phyloP scores from a whole-genome alignment of 2,797 vertebrate species.

The Apogon talboti region DNA sequence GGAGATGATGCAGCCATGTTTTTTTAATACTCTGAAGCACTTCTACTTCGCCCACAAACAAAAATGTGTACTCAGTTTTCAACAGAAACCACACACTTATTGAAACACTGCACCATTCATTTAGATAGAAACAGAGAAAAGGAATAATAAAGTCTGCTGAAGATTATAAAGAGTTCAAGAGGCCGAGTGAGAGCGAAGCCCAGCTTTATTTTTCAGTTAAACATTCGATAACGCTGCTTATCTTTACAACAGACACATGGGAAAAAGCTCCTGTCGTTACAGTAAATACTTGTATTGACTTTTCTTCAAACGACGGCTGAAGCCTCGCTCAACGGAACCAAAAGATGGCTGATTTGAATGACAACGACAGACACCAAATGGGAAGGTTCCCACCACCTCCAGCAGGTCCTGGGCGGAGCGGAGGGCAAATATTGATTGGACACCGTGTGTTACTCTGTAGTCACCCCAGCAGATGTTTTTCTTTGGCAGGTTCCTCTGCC shows the following conservation, averaged over 20 bases:
- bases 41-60: too few species aligned
- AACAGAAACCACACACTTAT: too few species aligned
- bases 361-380: conserved; percentile 72
- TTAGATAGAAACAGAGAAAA: too few species aligned
- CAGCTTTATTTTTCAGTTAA: background rate
- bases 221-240: conserved; percentile 25
- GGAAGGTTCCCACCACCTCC: conserved; percentile 79
- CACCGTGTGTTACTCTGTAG: conserved; percentile 50
- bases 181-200: conserved; percentile 2
- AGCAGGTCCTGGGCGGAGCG: conserved; percentile 61
- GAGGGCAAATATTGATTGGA: conserved; percentile 75
- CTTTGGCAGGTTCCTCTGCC: conserved; percentile 68
- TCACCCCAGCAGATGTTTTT: conserved; percentile 84
- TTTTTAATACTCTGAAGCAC: too few species aligned
- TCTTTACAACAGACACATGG: conserved; percentile 17
- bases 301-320: conserved; percentile 50
- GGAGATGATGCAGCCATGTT: too few species aligned
- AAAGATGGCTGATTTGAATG: conserved; percentile 72
- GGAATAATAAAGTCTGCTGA: background rate
- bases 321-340: conserved; percentile 27
- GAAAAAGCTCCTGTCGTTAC: conserved; percentile 25
- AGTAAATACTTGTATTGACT: conserved; percentile 46
- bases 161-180: conserved; percentile 1
- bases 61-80: too few species aligned
- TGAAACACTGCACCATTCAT: too few species aligned